Conservation (phyloP, 2,888 invertebrate genomes). For the Flexamia atlantica region DNA sequence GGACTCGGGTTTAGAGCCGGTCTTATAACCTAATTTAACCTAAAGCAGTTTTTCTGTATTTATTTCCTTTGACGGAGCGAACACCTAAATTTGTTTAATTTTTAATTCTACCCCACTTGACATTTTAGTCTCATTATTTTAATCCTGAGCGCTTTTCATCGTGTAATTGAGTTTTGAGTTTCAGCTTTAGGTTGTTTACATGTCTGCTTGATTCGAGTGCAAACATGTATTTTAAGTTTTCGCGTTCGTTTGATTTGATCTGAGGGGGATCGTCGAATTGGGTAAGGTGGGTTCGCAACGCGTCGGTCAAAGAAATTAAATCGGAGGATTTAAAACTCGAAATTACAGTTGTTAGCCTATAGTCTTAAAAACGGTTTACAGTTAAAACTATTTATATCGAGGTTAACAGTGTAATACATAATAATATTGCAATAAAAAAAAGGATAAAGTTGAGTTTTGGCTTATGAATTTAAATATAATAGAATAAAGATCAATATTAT, state of each 20-base stretch:
- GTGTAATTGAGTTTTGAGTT: conserved; percentile 17
- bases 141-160: neutral
- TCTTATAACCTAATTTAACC: conserved; percentile 40
- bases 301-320: no score
- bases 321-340: no score
- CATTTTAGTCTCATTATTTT: conserved; percentile 44
- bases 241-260: no score
- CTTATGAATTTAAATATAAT: no score
- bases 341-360: no score
- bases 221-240: neutral
- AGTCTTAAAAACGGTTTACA: no score
- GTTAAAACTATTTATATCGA: no score
- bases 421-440: no score
- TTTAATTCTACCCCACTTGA: conserved; percentile 37
- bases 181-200: neutral
- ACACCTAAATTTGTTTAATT: conserved; percentile 49
- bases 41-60: conserved; percentile 36
- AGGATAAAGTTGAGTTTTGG: no score
- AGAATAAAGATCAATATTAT: no score
- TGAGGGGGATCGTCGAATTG: no score
- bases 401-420: no score
- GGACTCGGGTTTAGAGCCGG: neutral
- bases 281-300: neutral
- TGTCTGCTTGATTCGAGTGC: neutral
- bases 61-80: conserved; percentile 33